Percentiles rank a stretch among this genome's conserved stretches.
Evolutionary conservation across 2,797 vertebrate genomes (phyloP).

Genomic region (Cygnus olor): DNA sequence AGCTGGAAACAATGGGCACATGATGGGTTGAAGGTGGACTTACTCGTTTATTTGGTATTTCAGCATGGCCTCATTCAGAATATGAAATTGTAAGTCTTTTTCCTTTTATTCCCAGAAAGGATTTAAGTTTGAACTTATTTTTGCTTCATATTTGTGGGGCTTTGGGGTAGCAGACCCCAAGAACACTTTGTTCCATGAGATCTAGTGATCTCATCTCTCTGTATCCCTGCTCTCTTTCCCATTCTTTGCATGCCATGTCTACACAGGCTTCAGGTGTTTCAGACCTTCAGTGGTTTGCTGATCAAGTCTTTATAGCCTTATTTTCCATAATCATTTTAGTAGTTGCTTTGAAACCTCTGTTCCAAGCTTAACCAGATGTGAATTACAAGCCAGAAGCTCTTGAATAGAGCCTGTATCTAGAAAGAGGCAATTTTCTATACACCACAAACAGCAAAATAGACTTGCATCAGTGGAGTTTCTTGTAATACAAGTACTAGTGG

Average conservation of each 20-base stretch:
- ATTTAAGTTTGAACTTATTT: not conserved
- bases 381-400: not conserved
- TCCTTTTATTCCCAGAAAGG: not conserved
- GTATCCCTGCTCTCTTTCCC: not conserved
- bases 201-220: not conserved
- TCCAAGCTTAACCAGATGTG: not conserved
- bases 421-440: not conserved
- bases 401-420: not conserved
- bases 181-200: not conserved
- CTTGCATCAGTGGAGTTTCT: not conserved
- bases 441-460: not conserved
- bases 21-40: not conserved
- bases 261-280: not conserved
- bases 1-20: not conserved
- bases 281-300: not conserved
- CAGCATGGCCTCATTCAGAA: not conserved
- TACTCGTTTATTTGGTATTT: not conserved
- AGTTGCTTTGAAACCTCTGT: not conserved
- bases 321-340: not conserved
- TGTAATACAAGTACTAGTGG: not conserved
- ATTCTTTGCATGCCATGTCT: not conserved
- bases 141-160: not conserved
- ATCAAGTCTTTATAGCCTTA: not conserved
- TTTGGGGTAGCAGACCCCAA: not conserved
- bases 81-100: not conserved